Evolutionary conservation across 1,140 invertebrate genomes (phyloP).

Genomic region (Papilio helenus): DNA sequence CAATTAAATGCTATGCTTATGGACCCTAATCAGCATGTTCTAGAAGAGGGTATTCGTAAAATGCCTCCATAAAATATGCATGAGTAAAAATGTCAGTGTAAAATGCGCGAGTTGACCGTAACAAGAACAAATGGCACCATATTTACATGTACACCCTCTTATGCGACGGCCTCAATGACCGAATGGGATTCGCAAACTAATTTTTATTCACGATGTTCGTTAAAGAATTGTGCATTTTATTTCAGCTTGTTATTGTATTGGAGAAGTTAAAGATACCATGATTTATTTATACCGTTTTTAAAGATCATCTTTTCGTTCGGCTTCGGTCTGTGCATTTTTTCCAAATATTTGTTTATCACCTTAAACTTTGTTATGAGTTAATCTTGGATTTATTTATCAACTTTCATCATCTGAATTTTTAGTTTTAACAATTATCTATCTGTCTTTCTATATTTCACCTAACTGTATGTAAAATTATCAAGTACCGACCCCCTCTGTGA

Average conservation of each 20-base stretch:
- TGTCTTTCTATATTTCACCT: neutral
- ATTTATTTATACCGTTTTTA: neutral
- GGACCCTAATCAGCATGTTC: conserved; percentile 32
- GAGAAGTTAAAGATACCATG: neutral
- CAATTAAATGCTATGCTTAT: neutral
- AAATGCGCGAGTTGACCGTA: conserved; percentile 31
- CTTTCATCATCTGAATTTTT: no score
- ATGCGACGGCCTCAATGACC: conserved; percentile 22
- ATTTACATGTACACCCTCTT: conserved; percentile 29
- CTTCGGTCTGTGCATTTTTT: neutral
- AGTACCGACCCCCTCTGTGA: conserved; percentile 14
- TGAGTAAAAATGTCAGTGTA: conserved; percentile 36
- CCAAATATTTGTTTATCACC: no score
- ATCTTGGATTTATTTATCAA: no score
- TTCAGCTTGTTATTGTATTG: neutral
- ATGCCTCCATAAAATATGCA: conserved; percentile 30
- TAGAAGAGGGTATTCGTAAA: conserved; percentile 12
- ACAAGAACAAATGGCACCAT: conserved; percentile 37
- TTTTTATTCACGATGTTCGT: conserved; percentile 30
- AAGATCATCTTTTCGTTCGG: neutral
- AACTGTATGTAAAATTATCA: neutral
- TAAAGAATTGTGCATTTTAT: conserved; percentile 4
- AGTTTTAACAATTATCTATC: no score
- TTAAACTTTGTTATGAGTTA: no score
- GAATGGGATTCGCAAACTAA: conserved; percentile 24